Evolutionary conservation across 2,888 invertebrate genomes (phyloP).

Genomic region (Unio pictorum): DNA sequence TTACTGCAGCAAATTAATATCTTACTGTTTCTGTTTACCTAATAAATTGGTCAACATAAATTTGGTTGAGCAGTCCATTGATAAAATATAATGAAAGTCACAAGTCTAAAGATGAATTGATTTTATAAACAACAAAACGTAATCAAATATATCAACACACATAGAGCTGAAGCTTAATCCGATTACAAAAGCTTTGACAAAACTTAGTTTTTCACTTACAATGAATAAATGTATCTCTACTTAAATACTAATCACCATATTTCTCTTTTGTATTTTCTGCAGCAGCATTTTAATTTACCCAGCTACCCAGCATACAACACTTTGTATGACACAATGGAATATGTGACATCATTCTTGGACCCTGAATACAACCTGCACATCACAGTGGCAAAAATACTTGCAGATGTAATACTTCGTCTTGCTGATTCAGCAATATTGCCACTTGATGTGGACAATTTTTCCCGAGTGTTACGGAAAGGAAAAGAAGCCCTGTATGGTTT

Average conservation of each 20-base stretch:
- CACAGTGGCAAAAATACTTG: slow-evolving; percentile 51
- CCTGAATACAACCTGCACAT: slow-evolving; percentile 63
- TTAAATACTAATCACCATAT: not conserved
- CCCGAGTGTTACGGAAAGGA: slow-evolving; percentile 40
- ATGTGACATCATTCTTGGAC: slow-evolving; percentile 67
- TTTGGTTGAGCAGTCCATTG: no score
- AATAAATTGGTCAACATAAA: no score
- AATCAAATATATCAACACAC: not conserved
- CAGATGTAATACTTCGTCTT: slow-evolving; percentile 59
- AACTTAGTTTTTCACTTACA: not conserved
- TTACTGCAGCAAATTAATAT: no score
- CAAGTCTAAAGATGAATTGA: no score
- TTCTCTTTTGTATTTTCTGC: slow-evolving; percentile 10
- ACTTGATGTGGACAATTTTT: slow-evolving; percentile 45
- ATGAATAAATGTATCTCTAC: not conserved
- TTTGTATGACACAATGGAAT: slow-evolving; percentile 68
- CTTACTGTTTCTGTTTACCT: no score
- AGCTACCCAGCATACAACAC: slow-evolving; percentile 70
- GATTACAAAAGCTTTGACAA: not conserved
- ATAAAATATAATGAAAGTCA: no score
- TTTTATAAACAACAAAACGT: not conserved
- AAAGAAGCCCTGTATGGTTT: slow-evolving; percentile 23
- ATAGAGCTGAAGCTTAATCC: not conserved
- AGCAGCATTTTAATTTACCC: slow-evolving; percentile 51
- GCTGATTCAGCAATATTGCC: slow-evolving; percentile 61